These are phyloP conservation scores for Poeciliopsis paucimaculata DNA, from an alignment of 2,797 vertebrate species.

Conservation along the genomic window DNA sequence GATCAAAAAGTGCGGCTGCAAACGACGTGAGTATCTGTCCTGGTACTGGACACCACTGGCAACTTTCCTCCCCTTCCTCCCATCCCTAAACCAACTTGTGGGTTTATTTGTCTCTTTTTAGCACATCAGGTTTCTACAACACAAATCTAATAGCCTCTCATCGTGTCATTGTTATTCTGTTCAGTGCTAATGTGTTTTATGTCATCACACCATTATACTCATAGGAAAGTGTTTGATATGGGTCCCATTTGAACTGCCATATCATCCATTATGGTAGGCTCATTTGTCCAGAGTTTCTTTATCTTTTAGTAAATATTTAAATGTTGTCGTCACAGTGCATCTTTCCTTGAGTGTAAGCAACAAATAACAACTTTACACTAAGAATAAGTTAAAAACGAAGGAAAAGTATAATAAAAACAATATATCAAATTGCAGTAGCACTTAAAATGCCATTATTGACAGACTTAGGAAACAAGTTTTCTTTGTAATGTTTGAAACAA, in stretches of 20 bases:
- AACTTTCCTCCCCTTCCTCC: slow-evolving; percentile 32
- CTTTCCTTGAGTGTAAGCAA: slow-evolving; percentile 33
- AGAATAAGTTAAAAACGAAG: slow-evolving; percentile 3
- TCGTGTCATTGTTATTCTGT: slow-evolving; percentile 42
- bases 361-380: neutral
- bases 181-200: slow-evolving; percentile 46
- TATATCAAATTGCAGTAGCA: neutral
- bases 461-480: neutral
- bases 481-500: neutral
- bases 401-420: neutral
- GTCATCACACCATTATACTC: slow-evolving; percentile 41
- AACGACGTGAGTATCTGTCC: slow-evolving; percentile 92
- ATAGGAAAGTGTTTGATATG: slow-evolving; percentile 51
- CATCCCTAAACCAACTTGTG: slow-evolving; percentile 34
- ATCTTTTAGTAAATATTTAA: slow-evolving; percentile 17
- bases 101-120: slow-evolving; percentile 28
- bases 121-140: slow-evolving; percentile 13
- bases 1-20: slow-evolving; percentile 99
- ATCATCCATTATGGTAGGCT: slow-evolving; percentile 39
- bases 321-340: slow-evolving; percentile 23
- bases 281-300: slow-evolving; percentile 24
- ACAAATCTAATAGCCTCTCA: slow-evolving; percentile 29
- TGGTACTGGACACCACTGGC: slow-evolving; percentile 6
- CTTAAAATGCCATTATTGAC: neutral
- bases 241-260: slow-evolving; percentile 49